Conservation (phyloP, 2,113 vertebrate species). For the Oryzias woworae region DNA sequence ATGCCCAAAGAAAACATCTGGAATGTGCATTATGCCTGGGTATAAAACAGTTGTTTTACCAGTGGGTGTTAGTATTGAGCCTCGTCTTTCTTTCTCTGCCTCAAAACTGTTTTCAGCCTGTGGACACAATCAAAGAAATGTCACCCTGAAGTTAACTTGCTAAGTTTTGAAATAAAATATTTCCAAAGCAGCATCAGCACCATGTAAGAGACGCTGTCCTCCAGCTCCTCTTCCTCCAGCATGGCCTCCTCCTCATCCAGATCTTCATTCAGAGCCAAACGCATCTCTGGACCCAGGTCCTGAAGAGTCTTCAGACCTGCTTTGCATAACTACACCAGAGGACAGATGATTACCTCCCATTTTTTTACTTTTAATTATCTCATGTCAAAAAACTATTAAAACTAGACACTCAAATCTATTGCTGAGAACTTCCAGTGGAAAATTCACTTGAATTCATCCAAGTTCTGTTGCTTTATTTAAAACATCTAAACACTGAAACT, state of each 20-base stretch:
- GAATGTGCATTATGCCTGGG: too few species aligned
- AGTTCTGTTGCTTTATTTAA: not conserved
- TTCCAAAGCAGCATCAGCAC: constrained; percentile 16
- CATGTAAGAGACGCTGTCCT: constrained; percentile 35
- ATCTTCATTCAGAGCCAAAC: constrained; percentile 84
- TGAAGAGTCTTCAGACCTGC: constrained; percentile 88
- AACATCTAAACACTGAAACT: not conserved
- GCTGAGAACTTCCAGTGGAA: not conserved
- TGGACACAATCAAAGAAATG: constrained; percentile 3
- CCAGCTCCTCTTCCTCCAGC: constrained; percentile 66
- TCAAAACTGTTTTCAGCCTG: constrained; percentile 51
- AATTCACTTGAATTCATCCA: not conserved
- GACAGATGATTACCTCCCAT: not conserved
- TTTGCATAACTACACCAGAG: constrained; percentile 63
- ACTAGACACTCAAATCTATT: too few species aligned
- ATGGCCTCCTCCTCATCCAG: constrained; percentile 75
- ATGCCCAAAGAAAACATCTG: too few species aligned
- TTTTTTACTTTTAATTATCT: too few species aligned
- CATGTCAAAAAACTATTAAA: too few species aligned
- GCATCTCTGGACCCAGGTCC: constrained; percentile 89
- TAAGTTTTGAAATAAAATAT: too few species aligned
- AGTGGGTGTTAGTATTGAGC: constrained; percentile 53
- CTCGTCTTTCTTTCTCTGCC: constrained; percentile 47
- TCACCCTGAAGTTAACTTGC: too few species aligned
- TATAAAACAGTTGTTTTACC: constrained; percentile 30